Base-by-base conservation (phyloP, 2,797 vertebrate species). In the Darevskia nairensis region DNA sequence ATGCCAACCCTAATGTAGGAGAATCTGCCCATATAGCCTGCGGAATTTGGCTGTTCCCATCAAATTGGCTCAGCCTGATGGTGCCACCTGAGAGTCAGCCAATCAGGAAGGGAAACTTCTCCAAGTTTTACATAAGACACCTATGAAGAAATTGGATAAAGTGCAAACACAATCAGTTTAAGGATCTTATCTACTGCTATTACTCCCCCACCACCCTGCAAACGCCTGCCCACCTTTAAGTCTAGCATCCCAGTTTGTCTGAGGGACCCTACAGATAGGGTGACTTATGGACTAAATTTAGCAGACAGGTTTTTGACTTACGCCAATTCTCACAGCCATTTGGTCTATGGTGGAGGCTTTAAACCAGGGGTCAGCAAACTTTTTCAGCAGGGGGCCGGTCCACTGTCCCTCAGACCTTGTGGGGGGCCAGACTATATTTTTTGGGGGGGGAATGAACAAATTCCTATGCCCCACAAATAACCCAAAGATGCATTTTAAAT, bases 31-130 rank as follows among this genome's bases (percentile, higher is more conserved):
- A 35, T 21, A 71, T 71, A 89, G 81, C 88, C 91, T 90, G 72
- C 92, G 90, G 91, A 93, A 94, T 84, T 32, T 41, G 88, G 90
- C 41, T 0, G 89, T 92, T 66, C 1, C 88, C 91, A 90, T 86
- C 93, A 93, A 89, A 94, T 94, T 95, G 93, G 95, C 77, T 95
- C 79, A 66, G 89, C 86, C 81, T 82, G 61, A 82, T 94, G 93
- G 77, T 93, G 74, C 89, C 92, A 94, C 81, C 92, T 82, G 84
- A 91, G 87, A 95, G 75, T 35, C 86, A 93, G 72, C 89, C 81
- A 89, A 89, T 95, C 93, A 93, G 92, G 90, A 95, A 87, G 85
- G 79, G 84, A 61, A 72, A 80, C 86, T n/a, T 88, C 74, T 79
- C 2, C 1, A 88, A 85, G 91, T 85, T 78, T 91, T 84, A 74